Conservation (phyloP, 2,797 vertebrate species). For the Anisognathus igniventris region DNA sequence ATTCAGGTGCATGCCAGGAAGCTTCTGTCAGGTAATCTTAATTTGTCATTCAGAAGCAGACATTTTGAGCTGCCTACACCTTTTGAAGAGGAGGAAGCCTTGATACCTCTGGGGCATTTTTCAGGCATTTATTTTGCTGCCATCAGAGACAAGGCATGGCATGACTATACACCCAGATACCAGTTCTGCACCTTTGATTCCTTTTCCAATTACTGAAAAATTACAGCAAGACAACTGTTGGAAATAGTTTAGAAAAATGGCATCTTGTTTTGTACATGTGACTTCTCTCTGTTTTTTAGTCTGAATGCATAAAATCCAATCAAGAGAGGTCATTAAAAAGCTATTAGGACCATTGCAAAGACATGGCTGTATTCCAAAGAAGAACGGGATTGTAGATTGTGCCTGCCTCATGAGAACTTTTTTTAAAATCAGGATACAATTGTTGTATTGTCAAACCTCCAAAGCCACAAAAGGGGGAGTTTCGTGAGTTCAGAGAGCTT, state of each 20-base stretch:
- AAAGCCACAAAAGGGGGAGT: not conserved
- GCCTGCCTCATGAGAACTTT: not conserved
- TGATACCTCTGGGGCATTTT: not conserved
- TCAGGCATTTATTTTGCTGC: not conserved
- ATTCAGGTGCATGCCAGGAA: not conserved
- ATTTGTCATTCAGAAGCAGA: not conserved
- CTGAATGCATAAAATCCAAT: not conserved
- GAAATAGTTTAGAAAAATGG: not conserved
- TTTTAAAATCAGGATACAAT: not conserved
- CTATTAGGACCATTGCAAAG: not conserved
- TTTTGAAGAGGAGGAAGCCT: not conserved
- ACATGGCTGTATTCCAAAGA: not conserved
- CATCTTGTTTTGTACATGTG: not conserved
- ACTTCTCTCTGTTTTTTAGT: not conserved
- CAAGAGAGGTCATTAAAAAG: not conserved
- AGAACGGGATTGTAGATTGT: not conserved
- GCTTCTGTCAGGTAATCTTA: not conserved
- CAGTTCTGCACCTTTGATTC: not conserved
- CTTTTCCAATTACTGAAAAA: not conserved
- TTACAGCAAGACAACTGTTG: not conserved
- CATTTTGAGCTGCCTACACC: not conserved
- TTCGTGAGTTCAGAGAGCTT: not conserved
- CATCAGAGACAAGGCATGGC: not conserved
- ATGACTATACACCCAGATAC: not conserved
- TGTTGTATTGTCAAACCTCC: not conserved